Base-by-base conservation (phyloP, 2,797 vertebrate species). In the Tauraco hartlaubi region DNA sequence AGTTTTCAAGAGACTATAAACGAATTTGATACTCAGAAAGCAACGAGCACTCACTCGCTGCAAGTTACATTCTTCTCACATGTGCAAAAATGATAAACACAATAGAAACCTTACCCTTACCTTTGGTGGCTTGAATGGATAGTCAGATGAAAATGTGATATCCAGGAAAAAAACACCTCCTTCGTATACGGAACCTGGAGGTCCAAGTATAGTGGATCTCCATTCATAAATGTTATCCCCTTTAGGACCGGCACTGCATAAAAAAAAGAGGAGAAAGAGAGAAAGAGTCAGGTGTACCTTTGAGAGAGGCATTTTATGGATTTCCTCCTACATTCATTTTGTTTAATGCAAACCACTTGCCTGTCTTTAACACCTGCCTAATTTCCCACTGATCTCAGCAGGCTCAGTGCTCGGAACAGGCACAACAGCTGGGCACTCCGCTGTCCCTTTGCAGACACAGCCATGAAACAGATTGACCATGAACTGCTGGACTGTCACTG, bases 121-220 rank as follows among this genome's bases (percentile, higher is more conserved):
- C 98, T 99, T 99, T 98, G 98, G 98, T 98, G 98, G 98, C 94
- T 99, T 99, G 97, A 99, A 99, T 91, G 98, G 98, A 97, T 99
- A 99, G 97, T 99, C 98, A 69, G 98, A 99, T 94, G 98, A 99
- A 98, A 99, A 99, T 44, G 98, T 99, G 97, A 99, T 99, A 98
- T 99, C 98, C 98, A 99, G 97, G 97, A 98, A 99, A 97, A 99
- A 99, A 88, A 98, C 98, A 1, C 98, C 98, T 95, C 98, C 98
- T 97, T 99, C 98, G 37, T 99, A 99, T 88, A 99, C 98, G 95
- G 98, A 99, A 95, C 98, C 98, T 68, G 98, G 98, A 92, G 98
- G 98, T 77, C 98, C 98, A 85, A 99, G 98, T 97, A 99, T 99
- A 95, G 98, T 99, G 43, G 98, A 99, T 96, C 98, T 98, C 98